Evolutionary conservation across 2,888 invertebrate species (phyloP).

Genomic region (Ptychoptera albimana): DNA sequence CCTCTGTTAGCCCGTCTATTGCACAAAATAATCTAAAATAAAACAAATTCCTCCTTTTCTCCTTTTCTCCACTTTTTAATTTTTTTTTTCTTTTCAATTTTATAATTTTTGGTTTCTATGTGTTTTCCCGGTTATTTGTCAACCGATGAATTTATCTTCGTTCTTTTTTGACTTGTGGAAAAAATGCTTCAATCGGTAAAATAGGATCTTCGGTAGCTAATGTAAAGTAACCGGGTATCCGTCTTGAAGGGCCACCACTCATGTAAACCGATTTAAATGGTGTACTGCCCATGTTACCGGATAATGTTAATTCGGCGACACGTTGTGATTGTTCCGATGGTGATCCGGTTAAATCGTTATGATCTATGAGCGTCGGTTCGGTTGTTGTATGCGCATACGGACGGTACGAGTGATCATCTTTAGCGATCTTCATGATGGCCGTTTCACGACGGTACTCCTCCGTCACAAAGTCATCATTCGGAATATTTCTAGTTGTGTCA

Average conservation of each 20-base stretch:
- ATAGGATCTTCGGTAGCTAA: conserved; percentile 67
- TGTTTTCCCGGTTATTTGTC: too few species aligned
- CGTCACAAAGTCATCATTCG: conserved; percentile 16
- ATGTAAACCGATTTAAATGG: conserved; percentile 43
- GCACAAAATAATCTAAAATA: too few species aligned
- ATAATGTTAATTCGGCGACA: conserved; percentile 56
- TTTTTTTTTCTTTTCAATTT: too few species aligned
- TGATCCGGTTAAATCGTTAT: conserved; percentile 18
- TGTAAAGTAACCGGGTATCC: conserved; percentile 52
- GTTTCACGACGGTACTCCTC: conserved; percentile 27
- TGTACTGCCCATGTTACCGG: conserved; percentile 38
- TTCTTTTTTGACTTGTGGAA: conserved; percentile 51
- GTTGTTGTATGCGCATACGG: conserved; percentile 1
- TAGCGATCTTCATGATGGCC: conserved; percentile 40
- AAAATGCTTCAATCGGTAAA: conserved; percentile 65
- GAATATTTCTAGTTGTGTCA: conserved; percentile 17
- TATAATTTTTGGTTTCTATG: too few species aligned
- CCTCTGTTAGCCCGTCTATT: too few species aligned
- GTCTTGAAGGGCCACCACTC: conserved; percentile 32
- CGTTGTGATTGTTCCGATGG: conserved; percentile 44
- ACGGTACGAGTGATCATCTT: conserved; percentile 11
- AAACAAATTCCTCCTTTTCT: too few species aligned
- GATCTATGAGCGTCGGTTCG: neutral
- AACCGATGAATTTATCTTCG: conserved; percentile 18
- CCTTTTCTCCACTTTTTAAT: too few species aligned